Base-by-base conservation (phyloP, 2,113 vertebrate species). In the Pterophyllum scalare region DNA sequence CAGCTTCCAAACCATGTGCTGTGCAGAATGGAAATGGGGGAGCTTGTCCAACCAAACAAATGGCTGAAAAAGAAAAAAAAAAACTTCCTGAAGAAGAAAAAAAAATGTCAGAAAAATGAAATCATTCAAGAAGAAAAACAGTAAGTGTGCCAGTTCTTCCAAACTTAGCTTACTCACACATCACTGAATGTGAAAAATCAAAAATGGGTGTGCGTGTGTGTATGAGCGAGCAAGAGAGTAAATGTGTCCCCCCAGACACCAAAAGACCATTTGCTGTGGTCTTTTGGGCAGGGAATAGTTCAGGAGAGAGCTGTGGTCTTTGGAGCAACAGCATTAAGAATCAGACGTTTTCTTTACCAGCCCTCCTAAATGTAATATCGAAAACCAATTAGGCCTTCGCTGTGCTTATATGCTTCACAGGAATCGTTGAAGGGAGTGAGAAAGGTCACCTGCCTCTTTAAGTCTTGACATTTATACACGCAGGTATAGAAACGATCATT, bases 331-430 rank as follows among this genome's bases (percentile, higher is more conserved):
- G 61, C 59, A 62, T 85, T 90, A 79, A 57, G 80, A 82, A 54
- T 77, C 62, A 59, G 58, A 77, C 75, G 24, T 80, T 90, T 92
- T 83, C 82, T 86, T 83, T 84, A 49, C 81, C 2, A 65, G 67
- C 62, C 35, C 90, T 74, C 26, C 67, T 75, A 75, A 91, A 93
- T 94, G 93, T 93, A 94, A 87, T 84, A 89, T 92, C 62, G 33
- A 93, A 94, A 93, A 88, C 90, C 82, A 94, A 94, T 94, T 93
- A 94, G 90, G 85, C 84, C 76, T 80, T 76, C 77, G 81, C 70
- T 52, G 6, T 58, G 85, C 84, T 75, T 19, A 64, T 88, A 74
- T 62, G 86, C 86, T 93, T 79, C 81, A 77, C 67, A 76, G 85
- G 76, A 82, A 89, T 58, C 35, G 46, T 88, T 81, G 67, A 62